A percentile compares a stretch with the other conserved stretches of the same genome.
Conservation (phyloP, 1,140 invertebrate species). For the Zaprionus ghesquierei region DNA sequence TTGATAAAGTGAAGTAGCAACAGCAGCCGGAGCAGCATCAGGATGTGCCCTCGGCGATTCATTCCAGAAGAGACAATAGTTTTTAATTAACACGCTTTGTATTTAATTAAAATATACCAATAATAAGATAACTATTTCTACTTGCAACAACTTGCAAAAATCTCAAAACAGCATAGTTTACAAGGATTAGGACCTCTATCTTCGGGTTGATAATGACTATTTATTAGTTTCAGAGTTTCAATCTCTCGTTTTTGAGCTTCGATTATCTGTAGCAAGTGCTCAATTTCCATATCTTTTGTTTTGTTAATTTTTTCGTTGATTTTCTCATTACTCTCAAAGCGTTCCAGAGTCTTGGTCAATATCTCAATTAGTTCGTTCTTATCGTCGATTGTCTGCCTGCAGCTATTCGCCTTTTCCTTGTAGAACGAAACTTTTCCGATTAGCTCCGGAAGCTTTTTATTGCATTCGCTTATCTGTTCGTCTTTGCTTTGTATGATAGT, state of each 20-base stretch:
- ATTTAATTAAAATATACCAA: no score
- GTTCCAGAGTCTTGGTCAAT: not conserved
- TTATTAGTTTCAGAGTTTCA: not conserved
- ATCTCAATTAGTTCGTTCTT: not conserved
- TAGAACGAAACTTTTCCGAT: not conserved
- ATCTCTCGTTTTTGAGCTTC: not conserved
- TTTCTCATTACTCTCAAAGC: not conserved
- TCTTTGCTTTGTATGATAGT: not conserved
- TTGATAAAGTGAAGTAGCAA: conserved; percentile 78
- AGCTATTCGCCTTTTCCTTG: not conserved
- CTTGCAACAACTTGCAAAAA: not conserved
- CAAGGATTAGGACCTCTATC: not conserved
- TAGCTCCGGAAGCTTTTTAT: not conserved
- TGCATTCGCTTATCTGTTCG: not conserved
- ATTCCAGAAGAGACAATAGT: conserved; percentile 76
- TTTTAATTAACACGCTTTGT: no score
- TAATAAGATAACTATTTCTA: not conserved
- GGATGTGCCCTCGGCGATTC: conserved; percentile 64
- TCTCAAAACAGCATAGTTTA: not conserved
- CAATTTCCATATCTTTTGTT: not conserved
- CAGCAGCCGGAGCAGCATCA: conserved; percentile 37
- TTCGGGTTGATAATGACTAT: no score
- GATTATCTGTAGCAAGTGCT: not conserved
- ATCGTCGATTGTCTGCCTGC: not conserved
- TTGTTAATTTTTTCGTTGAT: not conserved